phyloP scores from a whole-genome alignment of 2,113 vertebrate species.

The Spermophilus dauricus region DNA sequence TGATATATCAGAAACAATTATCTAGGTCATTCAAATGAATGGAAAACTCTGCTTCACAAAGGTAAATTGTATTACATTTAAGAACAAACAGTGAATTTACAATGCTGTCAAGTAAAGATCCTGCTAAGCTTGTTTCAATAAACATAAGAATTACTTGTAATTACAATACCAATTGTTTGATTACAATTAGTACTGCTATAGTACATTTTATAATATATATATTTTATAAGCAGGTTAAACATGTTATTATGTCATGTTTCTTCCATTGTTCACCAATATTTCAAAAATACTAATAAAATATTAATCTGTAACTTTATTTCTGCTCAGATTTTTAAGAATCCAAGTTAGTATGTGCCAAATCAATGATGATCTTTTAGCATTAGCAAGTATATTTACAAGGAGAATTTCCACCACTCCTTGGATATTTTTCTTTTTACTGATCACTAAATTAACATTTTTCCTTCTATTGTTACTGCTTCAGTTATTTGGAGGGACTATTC shows the following conservation, averaged over 20 bases:
- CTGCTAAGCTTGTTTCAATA: conserved; percentile 33
- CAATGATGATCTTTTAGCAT: conserved; percentile 4
- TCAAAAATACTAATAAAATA: conserved; percentile 44
- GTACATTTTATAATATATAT: not conserved
- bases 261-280: not conserved
- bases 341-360: conserved; percentile 52
- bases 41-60: conserved; percentile 39
- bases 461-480: conserved; percentile 36
- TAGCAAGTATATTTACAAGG: conserved; percentile 47
- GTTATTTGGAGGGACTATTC: conserved; percentile 50
- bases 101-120: not conserved
- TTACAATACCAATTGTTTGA: conserved; percentile 59
- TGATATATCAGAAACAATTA: conserved; percentile 34
- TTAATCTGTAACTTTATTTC: conserved; percentile 21
- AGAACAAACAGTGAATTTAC: conserved; percentile 50
- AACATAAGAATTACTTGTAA: conserved; percentile 45
- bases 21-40: not conserved
- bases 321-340: conserved; percentile 26
- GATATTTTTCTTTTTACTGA: not conserved
- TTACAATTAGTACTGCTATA: conserved; percentile 29
- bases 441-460: not conserved
- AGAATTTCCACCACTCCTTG: not conserved
- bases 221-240: conserved; percentile 42
- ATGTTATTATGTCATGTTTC: conserved; percentile 31
- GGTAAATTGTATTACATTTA: conserved; percentile 18